Percentiles rank a stretch among this genome's conserved stretches.
Conservation (phyloP, 2,888 invertebrate genomes). For the Cephus pygmeus region DNA sequence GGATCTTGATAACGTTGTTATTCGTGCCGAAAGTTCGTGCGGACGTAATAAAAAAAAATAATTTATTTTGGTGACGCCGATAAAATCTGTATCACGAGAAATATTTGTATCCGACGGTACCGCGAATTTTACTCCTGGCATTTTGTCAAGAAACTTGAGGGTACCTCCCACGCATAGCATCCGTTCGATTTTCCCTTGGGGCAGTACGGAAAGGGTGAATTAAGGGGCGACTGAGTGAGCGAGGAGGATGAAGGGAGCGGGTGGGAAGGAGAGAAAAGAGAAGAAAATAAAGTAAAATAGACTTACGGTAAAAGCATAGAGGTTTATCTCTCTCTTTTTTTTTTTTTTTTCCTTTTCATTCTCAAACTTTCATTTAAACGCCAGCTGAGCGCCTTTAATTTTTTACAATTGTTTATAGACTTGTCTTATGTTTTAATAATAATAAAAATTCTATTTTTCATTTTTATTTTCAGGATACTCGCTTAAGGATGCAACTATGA, state of each 20-base stretch:
- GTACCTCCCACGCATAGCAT: background rate
- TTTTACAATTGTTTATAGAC: background rate
- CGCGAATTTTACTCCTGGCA: background rate
- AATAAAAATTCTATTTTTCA: background rate
- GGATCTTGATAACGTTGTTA: no score
- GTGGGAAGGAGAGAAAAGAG: background rate
- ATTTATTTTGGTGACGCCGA: background rate
- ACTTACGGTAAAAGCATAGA: background rate
- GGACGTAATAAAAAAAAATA: background rate
- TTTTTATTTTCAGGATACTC: conserved; percentile 47
- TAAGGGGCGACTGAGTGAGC: background rate
- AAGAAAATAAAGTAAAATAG: background rate
- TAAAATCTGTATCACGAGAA: background rate
- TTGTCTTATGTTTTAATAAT: background rate
- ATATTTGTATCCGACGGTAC: background rate
- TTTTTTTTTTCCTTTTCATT: background rate
- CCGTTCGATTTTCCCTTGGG: background rate
- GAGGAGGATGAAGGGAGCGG: background rate
- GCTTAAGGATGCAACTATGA: conserved; percentile 60
- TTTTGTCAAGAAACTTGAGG: background rate
- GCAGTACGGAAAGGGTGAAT: background rate
- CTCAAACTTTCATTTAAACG: background rate
- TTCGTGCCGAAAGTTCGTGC: background rate
- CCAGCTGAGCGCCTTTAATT: background rate
- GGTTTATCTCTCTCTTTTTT: background rate